Percentiles rank a stretch among this genome's conserved stretches.
Evolutionary conservation across 2,888 invertebrate genomes (phyloP).

Genomic region (Chrysodeixis includens): DNA sequence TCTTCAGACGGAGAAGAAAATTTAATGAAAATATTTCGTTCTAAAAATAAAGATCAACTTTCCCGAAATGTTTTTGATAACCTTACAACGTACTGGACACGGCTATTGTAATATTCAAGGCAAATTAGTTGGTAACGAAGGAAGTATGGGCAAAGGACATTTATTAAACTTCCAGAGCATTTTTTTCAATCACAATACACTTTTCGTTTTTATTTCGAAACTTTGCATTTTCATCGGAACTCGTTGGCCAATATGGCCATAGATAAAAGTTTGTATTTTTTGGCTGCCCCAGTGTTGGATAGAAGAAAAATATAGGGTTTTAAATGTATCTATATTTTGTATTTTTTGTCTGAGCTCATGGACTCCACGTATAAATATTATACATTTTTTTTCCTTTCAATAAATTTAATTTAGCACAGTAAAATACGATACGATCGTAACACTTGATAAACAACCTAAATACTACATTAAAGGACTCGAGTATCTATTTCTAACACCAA

Average conservation of each 20-base stretch:
- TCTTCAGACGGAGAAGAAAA: too few species aligned
- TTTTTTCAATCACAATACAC: slow-evolving; percentile 5
- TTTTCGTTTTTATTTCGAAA: background rate
- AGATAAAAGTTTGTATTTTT: slow-evolving; percentile 14
- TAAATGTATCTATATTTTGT: background rate
- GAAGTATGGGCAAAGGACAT: background rate
- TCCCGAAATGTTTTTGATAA: background rate
- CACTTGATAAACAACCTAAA: slow-evolving; percentile 3
- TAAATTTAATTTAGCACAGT: slow-evolving; percentile 15
- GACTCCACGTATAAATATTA: too few species aligned
- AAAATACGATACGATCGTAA: slow-evolving; percentile 20
- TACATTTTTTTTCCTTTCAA: too few species aligned
- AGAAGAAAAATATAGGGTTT: slow-evolving; percentile 19
- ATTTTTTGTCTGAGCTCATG: background rate
- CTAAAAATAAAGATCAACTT: background rate
- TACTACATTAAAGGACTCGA: slow-evolving; percentile 29
- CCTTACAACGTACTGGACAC: background rate
- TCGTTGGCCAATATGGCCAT: background rate
- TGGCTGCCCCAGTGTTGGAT: background rate
- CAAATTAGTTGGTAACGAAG: background rate
- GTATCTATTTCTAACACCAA: slow-evolving; percentile 28
- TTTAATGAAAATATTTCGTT: background rate
- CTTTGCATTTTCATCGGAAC: background rate
- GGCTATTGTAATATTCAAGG: slow-evolving; percentile 1
- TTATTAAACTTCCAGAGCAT: background rate